Conservation (phyloP, 2,888 invertebrate species). For the Acronicta aceris region DNA sequence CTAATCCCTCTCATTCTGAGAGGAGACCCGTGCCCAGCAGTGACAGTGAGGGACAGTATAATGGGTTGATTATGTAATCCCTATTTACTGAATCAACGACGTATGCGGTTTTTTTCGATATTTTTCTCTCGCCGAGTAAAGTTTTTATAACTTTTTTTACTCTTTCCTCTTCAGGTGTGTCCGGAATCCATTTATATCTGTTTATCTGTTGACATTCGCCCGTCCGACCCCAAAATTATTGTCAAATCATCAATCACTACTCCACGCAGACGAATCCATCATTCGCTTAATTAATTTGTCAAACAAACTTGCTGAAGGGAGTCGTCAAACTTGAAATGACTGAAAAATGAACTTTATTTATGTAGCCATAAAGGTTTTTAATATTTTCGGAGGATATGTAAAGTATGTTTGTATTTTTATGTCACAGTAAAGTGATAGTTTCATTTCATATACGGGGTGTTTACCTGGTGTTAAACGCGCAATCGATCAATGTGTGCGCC, state of each 20-base stretch:
- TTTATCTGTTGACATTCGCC: constrained; percentile 66
- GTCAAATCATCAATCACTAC: constrained; percentile 81
- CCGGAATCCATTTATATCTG: constrained; percentile 45
- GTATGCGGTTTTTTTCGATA: too few relatives aligned
- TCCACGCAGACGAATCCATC: constrained; percentile 68
- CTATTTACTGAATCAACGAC: too few relatives aligned
- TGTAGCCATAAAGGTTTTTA: constrained; percentile 5
- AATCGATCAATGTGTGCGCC: constrained; percentile 70
- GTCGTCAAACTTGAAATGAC: constrained; percentile 22
- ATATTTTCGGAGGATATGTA: constrained; percentile 14
- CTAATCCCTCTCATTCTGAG: too few relatives aligned
- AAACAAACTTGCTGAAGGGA: constrained; percentile 41
- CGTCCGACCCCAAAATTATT: constrained; percentile 68
- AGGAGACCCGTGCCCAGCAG: too few relatives aligned
- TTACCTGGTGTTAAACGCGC: constrained; percentile 67
- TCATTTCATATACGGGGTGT: constrained; percentile 70
- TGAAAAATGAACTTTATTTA: constrained; percentile 46
- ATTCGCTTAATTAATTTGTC: constrained; percentile 76
- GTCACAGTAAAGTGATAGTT: constrained; percentile 62
- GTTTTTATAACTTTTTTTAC: constrained; percentile 9
- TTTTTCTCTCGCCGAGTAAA: too few relatives aligned
- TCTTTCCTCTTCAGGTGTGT: constrained; percentile 24
- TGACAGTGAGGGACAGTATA: too few relatives aligned
- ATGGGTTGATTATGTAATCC: too few relatives aligned
- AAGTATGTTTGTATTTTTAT: constrained; percentile 51